Base-by-base conservation (phyloP, 2,113 vertebrate genomes). In the Oncorhynchus clarkii region DNA sequence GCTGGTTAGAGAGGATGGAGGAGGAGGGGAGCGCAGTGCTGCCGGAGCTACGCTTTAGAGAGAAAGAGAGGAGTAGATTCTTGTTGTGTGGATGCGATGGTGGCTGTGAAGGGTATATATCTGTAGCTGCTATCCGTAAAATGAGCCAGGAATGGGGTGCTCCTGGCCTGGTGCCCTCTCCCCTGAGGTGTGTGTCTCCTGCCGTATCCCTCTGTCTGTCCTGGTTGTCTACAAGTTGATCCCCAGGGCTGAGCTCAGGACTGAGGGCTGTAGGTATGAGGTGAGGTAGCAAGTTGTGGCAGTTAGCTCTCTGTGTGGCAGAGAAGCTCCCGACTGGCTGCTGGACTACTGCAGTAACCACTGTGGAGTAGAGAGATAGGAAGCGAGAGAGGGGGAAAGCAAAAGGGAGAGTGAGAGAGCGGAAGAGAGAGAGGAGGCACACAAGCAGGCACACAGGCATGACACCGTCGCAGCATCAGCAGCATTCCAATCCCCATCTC, bases 211-310 rank as follows among this genome's bases (percentile, higher is more conserved):
- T 85, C 87, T 84, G 86, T 62, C 59, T 22, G 6, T 62, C 87
- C 87, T 76, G 82, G 80, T 80, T 86, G 78, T 82, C 79, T 82
- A 76, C 81, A 87, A 84, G 82, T 87, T 87, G 86, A 74, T 87
- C 67, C 29, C 27, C 27, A 6, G 31, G 67, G 11, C 39, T 45
- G 39, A 45, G 39, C 8, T 45, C 39, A 45, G 39, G 39, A 2
- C 8, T 70, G 68, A 70, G 60, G 60, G 60, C 20, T 9, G 60
- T 64, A 26, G 60, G 60, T 3, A 26, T 22, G 20, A 16, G 18
- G 22, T 82, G 92, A 94, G 93, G 92, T 92, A 91, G 92, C 93
- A 92, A 95, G 94, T 93, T 94, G 90, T 91, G 89, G 92, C 92
- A 89, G 90, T 91, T 90, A 80, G 90, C 90, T 92, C 88, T 89